Evolutionary conservation across 2,113 vertebrate species (phyloP).

Genomic region (Arizona elegans): DNA sequence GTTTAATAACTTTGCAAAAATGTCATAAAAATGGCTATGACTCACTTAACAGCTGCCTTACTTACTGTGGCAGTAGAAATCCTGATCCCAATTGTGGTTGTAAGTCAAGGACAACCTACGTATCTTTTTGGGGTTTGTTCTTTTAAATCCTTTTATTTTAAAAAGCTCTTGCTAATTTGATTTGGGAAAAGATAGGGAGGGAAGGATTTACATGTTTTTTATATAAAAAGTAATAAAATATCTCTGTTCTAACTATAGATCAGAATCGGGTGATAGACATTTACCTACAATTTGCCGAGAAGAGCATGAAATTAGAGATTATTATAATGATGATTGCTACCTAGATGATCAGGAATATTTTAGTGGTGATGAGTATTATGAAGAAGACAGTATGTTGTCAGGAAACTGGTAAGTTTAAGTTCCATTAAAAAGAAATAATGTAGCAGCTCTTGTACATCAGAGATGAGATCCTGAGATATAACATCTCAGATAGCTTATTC

Average conservation of each 20-base stretch:
- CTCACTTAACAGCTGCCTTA: not conserved
- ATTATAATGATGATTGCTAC: conserved; percentile 79
- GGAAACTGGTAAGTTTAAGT: conserved; percentile 76
- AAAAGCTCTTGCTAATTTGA: not conserved
- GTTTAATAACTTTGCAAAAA: not conserved
- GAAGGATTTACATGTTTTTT: not conserved
- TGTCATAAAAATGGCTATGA: not conserved
- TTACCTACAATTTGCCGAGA: conserved; percentile 89
- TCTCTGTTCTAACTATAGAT: conserved; percentile 67
- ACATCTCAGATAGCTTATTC: not conserved
- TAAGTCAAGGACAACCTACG: not conserved
- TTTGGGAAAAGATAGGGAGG: not conserved
- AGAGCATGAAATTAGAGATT: conserved; percentile 70
- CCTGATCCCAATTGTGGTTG: not conserved
- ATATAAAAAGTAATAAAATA: not conserved
- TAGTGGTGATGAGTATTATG: conserved; percentile 93
- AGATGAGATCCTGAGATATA: not conserved
- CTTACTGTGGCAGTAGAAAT: not conserved
- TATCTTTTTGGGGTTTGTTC: not conserved
- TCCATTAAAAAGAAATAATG: not conserved
- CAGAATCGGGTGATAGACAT: conserved; percentile 81
- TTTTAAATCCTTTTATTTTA: not conserved
- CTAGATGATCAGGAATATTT: conserved; percentile 86
- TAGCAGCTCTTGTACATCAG: not conserved
- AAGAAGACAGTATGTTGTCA: conserved; percentile 86